phyloP scores from a whole-genome alignment of 2,888 invertebrate species.

The Perizoma affinitatum region DNA sequence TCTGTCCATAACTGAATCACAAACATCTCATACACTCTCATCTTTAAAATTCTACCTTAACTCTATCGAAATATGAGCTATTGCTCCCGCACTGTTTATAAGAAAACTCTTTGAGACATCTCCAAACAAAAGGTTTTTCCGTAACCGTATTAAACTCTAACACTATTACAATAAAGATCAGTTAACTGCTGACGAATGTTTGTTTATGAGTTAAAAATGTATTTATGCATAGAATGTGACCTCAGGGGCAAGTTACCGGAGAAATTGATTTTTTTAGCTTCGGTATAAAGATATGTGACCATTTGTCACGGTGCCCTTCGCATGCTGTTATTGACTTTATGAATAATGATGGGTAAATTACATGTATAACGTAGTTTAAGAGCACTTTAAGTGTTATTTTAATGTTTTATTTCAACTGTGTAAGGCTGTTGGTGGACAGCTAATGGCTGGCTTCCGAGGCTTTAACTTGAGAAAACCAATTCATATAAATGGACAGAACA shows the following conservation, averaged over 20 bases:
- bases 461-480: too few relatives aligned
- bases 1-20: constrained; percentile 67
- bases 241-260: constrained; percentile 59
- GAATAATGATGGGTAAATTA: constrained; percentile 15
- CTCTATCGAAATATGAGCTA: constrained; percentile 9
- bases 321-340: constrained; percentile 26
- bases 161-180: constrained; percentile 42
- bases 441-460: too few relatives aligned
- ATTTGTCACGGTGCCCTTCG: constrained; percentile 44
- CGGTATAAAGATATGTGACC: constrained; percentile 34
- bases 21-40: constrained; percentile 33
- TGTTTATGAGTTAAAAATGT: constrained; percentile 49
- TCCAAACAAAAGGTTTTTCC: constrained; percentile 16
- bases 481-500: too few relatives aligned
- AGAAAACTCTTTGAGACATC: constrained; percentile 11
- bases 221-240: constrained; percentile 71
- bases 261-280: constrained; percentile 65
- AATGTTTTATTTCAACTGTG: too few relatives aligned
- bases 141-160: constrained; percentile 50
- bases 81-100: not conserved
- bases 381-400: not conserved
- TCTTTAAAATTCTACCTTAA: constrained; percentile 43
- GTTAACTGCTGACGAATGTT: constrained; percentile 22
- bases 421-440: too few relatives aligned
- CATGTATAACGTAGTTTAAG: not conserved